Evolutionary conservation across 1,140 invertebrate genomes (phyloP).

Genomic region (Scaptodrosophila lebanonensis): DNA sequence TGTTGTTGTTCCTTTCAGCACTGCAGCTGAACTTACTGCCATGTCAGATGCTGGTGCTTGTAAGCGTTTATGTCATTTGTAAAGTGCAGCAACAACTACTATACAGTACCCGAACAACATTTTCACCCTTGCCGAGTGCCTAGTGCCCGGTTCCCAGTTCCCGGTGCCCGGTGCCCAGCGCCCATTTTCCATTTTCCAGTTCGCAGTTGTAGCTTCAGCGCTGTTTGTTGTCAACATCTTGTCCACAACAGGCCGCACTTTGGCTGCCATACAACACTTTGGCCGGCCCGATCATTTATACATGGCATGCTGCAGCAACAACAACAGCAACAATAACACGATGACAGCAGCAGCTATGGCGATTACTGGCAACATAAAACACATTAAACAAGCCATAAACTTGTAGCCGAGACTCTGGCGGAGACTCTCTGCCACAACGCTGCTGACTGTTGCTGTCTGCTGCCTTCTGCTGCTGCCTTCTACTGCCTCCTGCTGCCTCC

Average conservation of each 20-base stretch:
- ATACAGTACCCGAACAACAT: too few species aligned
- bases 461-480: too few species aligned
- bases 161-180: constrained; percentile 19
- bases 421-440: too few species aligned
- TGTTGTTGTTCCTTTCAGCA: constrained; percentile 27
- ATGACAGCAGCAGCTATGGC: neutral
- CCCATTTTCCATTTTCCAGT: constrained; percentile 48
- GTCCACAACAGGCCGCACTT: constrained; percentile 48
- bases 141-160: constrained; percentile 29
- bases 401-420: constrained; percentile 4
- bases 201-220: constrained; percentile 4
- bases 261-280: constrained; percentile 12
- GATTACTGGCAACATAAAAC: constrained; percentile 49
- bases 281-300: constrained; percentile 50
- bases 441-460: too few species aligned
- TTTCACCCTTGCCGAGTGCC: constrained; percentile 17
- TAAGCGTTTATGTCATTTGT: constrained; percentile 9
- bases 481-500: too few species aligned
- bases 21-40: constrained; percentile 62
- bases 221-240: constrained; percentile 65
- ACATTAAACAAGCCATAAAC: constrained; percentile 62
- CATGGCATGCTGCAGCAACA: constrained; percentile 20
- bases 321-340: constrained; percentile 27
- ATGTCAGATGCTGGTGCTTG: constrained; percentile 50
- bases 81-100: constrained; percentile 4